Conservation (phyloP, 2,888 invertebrate species). For the Microplitis deprimator region DNA sequence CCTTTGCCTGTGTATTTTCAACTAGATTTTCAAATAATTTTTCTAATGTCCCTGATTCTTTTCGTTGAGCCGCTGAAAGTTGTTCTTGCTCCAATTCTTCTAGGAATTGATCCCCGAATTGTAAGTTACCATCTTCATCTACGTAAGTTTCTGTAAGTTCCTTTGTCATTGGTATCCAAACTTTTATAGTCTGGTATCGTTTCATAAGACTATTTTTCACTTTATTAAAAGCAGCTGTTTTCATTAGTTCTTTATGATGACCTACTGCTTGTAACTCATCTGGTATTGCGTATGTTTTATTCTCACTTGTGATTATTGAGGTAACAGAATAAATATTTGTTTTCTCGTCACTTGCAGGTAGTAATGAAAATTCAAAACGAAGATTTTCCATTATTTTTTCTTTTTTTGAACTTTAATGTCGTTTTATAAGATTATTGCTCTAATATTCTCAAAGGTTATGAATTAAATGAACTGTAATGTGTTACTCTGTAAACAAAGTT, state of each 20-base stretch:
- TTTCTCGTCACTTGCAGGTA: slow-evolving; percentile 38
- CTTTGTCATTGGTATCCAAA: slow-evolving; percentile 46
- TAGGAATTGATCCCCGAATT: slow-evolving; percentile 42
- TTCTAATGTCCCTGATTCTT: slow-evolving; percentile 32
- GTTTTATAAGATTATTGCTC: slow-evolving; percentile 23
- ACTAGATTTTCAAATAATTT: slow-evolving; percentile 45
- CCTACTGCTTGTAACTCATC: slow-evolving; percentile 21
- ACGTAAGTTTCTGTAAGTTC: slow-evolving; percentile 42
- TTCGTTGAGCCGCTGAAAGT: slow-evolving; percentile 18
- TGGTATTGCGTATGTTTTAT: slow-evolving; percentile 38
- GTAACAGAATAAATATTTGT: slow-evolving; percentile 39
- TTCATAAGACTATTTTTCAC: slow-evolving; percentile 48
- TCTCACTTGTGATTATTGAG: slow-evolving; percentile 41
- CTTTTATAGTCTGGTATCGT: slow-evolving; percentile 45
- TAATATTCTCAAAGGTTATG: not conserved
- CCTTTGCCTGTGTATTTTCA: slow-evolving; percentile 35
- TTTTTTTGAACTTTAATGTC: slow-evolving; percentile 22
- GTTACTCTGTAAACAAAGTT: no score
- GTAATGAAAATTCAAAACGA: slow-evolving; percentile 41
- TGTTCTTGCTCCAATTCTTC: slow-evolving; percentile 43
- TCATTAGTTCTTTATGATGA: slow-evolving; percentile 33
- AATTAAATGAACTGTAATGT: no score
- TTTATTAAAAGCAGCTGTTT: slow-evolving; percentile 42
- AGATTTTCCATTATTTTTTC: slow-evolving; percentile 39
- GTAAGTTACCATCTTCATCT: slow-evolving; percentile 50